phyloP scores from a whole-genome alignment of 1,140 invertebrate species.

The Zaprionus vittiger region DNA sequence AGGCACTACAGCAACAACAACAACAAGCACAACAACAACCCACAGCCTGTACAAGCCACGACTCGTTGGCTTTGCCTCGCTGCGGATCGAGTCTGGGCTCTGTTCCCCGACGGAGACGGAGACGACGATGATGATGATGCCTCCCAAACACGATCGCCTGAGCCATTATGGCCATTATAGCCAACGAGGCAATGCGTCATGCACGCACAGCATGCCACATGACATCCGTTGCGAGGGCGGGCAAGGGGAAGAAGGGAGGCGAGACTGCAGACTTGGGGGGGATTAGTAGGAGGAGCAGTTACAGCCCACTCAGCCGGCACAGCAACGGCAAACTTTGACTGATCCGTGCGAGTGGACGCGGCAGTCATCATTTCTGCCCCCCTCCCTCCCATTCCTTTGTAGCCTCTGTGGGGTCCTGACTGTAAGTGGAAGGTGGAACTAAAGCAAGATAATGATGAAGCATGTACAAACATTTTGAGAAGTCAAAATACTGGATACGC shows the following conservation, averaged over 20 bases:
- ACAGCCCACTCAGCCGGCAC: constrained; percentile 17
- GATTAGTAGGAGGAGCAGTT: constrained; percentile 10
- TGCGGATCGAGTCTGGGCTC: constrained; percentile 3
- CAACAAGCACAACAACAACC: background rate
- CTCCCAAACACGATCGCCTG: constrained; percentile 70
- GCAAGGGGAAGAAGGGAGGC: background rate
- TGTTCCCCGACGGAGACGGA: background rate
- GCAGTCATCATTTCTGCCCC: background rate
- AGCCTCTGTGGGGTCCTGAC: background rate
- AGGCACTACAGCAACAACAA: background rate
- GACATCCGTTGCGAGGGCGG: constrained; percentile 3
- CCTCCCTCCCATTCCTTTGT: background rate
- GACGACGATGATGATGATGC: constrained; percentile 50
- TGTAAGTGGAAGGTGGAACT: background rate
- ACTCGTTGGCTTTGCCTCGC: constrained; percentile 2
- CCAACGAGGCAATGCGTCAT: constrained; percentile 78
- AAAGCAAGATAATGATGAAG: background rate
- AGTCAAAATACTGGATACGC: background rate
- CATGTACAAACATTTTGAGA: background rate
- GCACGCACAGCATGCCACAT: constrained; percentile 63
- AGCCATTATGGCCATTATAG: constrained; percentile 62
- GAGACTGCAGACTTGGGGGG: background rate
- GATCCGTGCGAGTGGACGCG: constrained; percentile 16
- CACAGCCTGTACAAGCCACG: constrained; percentile 13
- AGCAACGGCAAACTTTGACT: constrained; percentile 25